A percentile compares a stretch with the other conserved stretches of the same genome.
Evolutionary conservation across 2,888 invertebrate genomes (phyloP).

Genomic region (Thyatira batis): DNA sequence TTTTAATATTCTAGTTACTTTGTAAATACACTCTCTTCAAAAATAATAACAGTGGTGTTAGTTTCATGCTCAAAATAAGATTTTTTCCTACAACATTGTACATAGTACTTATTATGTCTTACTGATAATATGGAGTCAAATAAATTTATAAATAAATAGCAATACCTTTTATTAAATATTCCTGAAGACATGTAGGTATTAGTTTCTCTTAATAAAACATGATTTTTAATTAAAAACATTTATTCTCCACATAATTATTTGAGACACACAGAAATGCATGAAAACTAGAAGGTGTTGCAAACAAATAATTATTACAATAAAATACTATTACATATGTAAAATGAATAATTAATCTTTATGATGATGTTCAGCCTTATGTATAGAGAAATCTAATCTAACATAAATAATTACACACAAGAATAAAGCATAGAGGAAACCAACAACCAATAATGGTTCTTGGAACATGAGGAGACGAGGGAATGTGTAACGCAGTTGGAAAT

Average conservation of each 20-base stretch:
- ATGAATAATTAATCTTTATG: constrained; percentile 72
- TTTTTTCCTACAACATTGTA: neutral
- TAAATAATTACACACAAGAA: constrained; percentile 96
- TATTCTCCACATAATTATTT: constrained; percentile 49
- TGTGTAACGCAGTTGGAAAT: constrained; percentile 94
- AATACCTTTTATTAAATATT: too few species aligned
- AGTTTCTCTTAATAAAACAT: constrained; percentile 18
- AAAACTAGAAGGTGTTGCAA: constrained; percentile 45
- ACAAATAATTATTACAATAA: constrained; percentile 36
- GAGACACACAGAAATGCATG: constrained; percentile 51
- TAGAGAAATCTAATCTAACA: constrained; percentile 97
- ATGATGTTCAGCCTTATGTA: constrained; percentile 86
- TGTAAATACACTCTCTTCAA: neutral
- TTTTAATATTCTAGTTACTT: too few species aligned
- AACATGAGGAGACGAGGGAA: constrained; percentile 93
- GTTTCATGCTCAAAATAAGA: constrained; percentile 1
- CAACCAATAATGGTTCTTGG: constrained; percentile 95
- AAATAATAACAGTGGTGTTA: neutral
- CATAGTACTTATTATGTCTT: neutral
- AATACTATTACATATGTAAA: constrained; percentile 25
- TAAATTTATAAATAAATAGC: neutral
- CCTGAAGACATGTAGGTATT: too few species aligned
- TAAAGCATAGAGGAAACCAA: constrained; percentile 92
- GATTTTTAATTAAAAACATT: constrained; percentile 38
- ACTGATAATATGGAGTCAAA: neutral